Evolutionary conservation across 2,113 vertebrate genomes (phyloP).

Genomic region (Onychorhynchus coronatus): DNA sequence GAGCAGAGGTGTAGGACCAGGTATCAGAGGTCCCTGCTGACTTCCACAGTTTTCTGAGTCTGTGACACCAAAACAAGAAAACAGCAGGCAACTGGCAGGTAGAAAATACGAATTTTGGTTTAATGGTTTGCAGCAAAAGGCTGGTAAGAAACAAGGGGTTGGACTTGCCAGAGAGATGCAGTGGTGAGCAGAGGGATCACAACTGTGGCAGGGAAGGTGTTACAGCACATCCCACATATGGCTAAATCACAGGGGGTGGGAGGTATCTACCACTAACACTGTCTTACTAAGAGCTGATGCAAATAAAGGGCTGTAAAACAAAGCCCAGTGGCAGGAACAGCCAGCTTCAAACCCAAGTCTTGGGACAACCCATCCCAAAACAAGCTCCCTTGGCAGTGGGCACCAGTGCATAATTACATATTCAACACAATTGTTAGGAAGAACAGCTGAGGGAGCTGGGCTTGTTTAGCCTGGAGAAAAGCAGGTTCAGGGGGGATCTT

Average conservation of each 20-base stretch:
- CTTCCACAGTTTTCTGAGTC: neutral
- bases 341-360: neutral
- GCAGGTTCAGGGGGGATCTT: neutral
- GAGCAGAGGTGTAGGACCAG: neutral
- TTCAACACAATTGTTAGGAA: neutral
- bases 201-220: neutral
- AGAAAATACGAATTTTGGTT: neutral
- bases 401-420: neutral
- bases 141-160: neutral
- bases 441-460: neutral
- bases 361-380: neutral
- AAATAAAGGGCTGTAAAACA: neutral
- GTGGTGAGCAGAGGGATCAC: neutral
- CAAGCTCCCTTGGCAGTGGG: neutral
- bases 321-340: neutral
- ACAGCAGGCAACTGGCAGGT: neutral
- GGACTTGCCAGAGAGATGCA: neutral
- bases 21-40: neutral
- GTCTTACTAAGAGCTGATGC: neutral
- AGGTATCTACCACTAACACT: neutral
- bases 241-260: rapidly evolving
- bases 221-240: neutral
- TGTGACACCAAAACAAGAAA: neutral
- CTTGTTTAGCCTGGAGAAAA: neutral
- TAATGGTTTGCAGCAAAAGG: neutral